Evolutionary conservation across 1,140 invertebrate species (phyloP).

Genomic region (Copidosoma floridanum): DNA sequence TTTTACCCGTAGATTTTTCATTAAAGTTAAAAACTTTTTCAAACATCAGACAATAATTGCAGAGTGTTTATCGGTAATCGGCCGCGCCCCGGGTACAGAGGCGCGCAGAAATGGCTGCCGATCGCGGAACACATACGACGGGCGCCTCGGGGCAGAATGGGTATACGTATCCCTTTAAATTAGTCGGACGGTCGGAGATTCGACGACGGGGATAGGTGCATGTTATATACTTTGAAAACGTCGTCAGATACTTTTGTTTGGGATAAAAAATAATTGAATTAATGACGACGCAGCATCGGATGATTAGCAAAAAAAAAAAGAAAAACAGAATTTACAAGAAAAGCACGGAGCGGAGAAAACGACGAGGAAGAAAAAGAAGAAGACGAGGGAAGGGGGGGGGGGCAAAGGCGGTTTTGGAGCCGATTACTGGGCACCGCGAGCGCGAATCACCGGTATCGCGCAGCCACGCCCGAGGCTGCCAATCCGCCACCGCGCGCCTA

Average conservation of each 20-base stretch:
- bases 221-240: too few species aligned
- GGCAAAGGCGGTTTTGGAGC: slow-evolving; percentile 47
- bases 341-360: background rate
- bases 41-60: too few species aligned
- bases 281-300: background rate
- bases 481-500: slow-evolving; percentile 49
- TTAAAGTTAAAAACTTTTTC: too few species aligned
- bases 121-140: background rate
- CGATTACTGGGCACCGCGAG: slow-evolving; percentile 55
- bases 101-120: background rate
- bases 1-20: too few species aligned
- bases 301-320: background rate
- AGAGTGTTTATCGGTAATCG: slow-evolving; percentile 55
- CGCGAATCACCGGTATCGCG: slow-evolving; percentile 57
- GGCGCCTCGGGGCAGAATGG: background rate
- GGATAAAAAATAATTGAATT: background rate
- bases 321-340: background rate
- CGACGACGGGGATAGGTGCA: too few species aligned
- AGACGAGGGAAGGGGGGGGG: slow-evolving; percentile 32
- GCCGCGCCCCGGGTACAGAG: background rate
- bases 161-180: too few species aligned
- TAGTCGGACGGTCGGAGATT: too few species aligned
- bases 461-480: slow-evolving; percentile 55
- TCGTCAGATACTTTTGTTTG: too few species aligned
- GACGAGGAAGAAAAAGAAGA: background rate